Conservation (phyloP, 2,113 vertebrate genomes). For the Machaerirhynchus nigripectus region DNA sequence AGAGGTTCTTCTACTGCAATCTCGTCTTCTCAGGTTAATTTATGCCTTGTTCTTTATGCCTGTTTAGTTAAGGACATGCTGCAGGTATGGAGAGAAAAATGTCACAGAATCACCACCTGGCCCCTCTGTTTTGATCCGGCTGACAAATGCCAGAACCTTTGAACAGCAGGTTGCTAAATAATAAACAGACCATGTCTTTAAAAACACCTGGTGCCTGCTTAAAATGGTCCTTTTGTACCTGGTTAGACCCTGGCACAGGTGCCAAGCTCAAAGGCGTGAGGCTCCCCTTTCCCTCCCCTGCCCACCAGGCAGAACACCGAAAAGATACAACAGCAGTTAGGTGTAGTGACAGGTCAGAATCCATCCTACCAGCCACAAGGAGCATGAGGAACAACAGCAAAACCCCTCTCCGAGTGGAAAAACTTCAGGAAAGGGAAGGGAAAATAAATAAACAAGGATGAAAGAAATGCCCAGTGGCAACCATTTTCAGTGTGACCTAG, state of each 20-base stretch:
- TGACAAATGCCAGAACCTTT: slow-evolving; percentile 29
- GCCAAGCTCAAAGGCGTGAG: neutral
- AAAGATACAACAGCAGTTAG: neutral
- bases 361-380: neutral
- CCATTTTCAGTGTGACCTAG: slow-evolving; percentile 70
- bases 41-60: slow-evolving; percentile 39
- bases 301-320: neutral
- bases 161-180: slow-evolving; percentile 38
- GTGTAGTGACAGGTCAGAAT: neutral
- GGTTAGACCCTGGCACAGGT: neutral
- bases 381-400: neutral
- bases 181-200: slow-evolving; percentile 21
- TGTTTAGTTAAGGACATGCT: slow-evolving; percentile 25
- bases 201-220: neutral
- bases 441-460: slow-evolving; percentile 74
- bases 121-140: neutral
- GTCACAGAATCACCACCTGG: neutral
- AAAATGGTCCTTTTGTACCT: neutral
- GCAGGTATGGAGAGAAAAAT: slow-evolving; percentile 2
- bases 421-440: neutral
- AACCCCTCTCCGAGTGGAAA: neutral
- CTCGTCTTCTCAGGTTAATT: neutral
- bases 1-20: neutral
- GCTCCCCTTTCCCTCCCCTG: neutral
- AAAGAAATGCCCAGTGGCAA: slow-evolving; percentile 78